phyloP scores from a whole-genome alignment of 1,140 invertebrate species.

The Lepidostoma basale region DNA sequence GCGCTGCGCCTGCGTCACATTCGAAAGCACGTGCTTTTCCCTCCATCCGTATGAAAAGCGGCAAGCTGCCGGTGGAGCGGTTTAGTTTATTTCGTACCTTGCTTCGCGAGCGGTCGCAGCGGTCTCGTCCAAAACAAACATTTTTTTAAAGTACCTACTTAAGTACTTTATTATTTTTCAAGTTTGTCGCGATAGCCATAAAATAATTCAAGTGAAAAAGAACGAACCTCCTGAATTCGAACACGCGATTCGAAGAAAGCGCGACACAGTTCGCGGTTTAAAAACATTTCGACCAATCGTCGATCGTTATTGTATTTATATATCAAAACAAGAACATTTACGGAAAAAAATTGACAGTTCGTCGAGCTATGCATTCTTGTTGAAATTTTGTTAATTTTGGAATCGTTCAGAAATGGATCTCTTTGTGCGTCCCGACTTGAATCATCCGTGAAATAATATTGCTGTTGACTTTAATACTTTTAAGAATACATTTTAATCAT shows the following conservation, averaged over 20 bases:
- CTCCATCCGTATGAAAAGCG: slow-evolving; percentile 29
- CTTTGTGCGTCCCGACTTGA: slow-evolving; percentile 28
- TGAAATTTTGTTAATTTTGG: not conserved
- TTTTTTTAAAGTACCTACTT: too few species aligned
- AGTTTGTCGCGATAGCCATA: not conserved
- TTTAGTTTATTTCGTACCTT: slow-evolving; percentile 20
- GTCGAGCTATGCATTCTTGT: not conserved
- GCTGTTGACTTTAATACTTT: not conserved
- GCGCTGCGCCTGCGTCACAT: slow-evolving; percentile 11
- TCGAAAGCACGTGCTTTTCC: slow-evolving; percentile 33
- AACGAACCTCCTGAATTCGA: not conserved
- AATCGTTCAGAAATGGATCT: slow-evolving; percentile 28
- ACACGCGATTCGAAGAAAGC: slow-evolving; percentile 8
- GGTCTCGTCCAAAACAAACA: too few species aligned
- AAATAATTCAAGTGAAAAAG: slow-evolving; percentile 10
- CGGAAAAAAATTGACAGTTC: not conserved
- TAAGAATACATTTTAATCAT: not conserved
- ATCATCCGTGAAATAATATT: slow-evolving; percentile 26
- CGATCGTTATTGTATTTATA: not conserved
- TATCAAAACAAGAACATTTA: too few species aligned
- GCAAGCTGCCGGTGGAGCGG: not conserved
- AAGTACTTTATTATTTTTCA: too few species aligned
- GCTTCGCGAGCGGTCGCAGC: not conserved
- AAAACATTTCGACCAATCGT: not conserved
- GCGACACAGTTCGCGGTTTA: not conserved